These are phyloP conservation scores for Pachyrhynchus sulphureomaculatus DNA, from an alignment of 1,140 invertebrate species.

Conservation along the genomic window DNA sequence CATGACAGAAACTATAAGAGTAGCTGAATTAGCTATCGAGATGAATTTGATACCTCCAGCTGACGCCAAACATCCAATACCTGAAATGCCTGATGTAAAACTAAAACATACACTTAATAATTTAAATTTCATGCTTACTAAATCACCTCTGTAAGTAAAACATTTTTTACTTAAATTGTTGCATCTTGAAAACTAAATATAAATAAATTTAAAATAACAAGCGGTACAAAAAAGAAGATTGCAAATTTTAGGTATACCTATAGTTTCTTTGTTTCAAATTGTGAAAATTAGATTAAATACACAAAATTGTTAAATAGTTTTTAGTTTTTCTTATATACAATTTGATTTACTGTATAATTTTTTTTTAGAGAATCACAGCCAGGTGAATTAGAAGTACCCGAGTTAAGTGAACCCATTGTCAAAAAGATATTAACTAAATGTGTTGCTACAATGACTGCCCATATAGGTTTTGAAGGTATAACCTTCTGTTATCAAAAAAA, in stretches of 20 bases:
- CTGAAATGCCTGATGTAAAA: slow-evolving; percentile 37
- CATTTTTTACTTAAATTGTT: too few species aligned
- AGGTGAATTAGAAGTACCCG: background rate
- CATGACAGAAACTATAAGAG: slow-evolving; percentile 43
- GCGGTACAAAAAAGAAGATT: too few species aligned
- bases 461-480: slow-evolving; percentile 6
- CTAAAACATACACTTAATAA: slow-evolving; percentile 37
- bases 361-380: background rate
- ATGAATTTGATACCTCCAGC: slow-evolving; percentile 38
- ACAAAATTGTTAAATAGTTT: too few species aligned
- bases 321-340: too few species aligned
- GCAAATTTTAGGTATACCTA: too few species aligned
- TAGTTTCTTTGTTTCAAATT: too few species aligned
- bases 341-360: background rate
- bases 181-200: too few species aligned
- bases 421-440: slow-evolving; percentile 3
- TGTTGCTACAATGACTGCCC: background rate
- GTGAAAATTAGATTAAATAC: too few species aligned
- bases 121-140: slow-evolving; percentile 41
- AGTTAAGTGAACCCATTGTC: background rate
- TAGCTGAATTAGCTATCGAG: slow-evolving; percentile 40
- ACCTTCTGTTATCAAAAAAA: too few species aligned
- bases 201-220: background rate
- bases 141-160: background rate
- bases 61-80: slow-evolving; percentile 41